Evolutionary conservation across 2,888 invertebrate species (phyloP), one percentile per base, ranked within the genome.

Genomic region (Cyrtodaria siliqua): DNA sequence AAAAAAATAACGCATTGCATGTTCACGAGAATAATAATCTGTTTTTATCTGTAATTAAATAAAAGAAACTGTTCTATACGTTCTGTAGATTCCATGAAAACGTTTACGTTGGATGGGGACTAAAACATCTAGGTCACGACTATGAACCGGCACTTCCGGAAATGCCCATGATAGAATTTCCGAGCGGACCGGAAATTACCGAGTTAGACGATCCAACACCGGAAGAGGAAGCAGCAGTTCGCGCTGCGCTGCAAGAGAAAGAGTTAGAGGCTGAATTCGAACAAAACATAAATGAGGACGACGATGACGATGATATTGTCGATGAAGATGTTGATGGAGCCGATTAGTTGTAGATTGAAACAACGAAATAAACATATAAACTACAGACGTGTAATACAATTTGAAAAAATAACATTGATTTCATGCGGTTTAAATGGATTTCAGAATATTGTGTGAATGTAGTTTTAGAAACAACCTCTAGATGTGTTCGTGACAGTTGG

Each of bases 151-250:
- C 80, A 9, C 42, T 85, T 1, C 85, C 86, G 0, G 80, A 81
- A 4, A 50, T 42, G 14, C 83, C 84, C 1, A 72, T 84, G 62
- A 52, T 62, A 23, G 88, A 88, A 60, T 88, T 87, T 60, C 86
- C 87, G 26, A 86, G 84, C 18, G 86, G 87, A 68, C 86, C 86
- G 57, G 88, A 88, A 82, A 83, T 86, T 42, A 84, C 86, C 4
- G 88, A 88, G 61, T 72, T 80, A 40, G 87, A 87, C 12, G 88
- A 88, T 47, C 88, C 88, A 2, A 79, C 86, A 66, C 85, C 86
- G 69, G 88, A 86, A 80, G 86, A 85, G 68, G 88, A 88, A 71
- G 86, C 86, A 1, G 88, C 87, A 14, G 74, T 86, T 12, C 81
- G 80, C 20, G 84, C 86, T 38, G 86, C 84, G 4, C 63, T 82